phyloP scores from a whole-genome alignment of 2,797 vertebrate genomes.

The Paedocypris micromegethes region DNA sequence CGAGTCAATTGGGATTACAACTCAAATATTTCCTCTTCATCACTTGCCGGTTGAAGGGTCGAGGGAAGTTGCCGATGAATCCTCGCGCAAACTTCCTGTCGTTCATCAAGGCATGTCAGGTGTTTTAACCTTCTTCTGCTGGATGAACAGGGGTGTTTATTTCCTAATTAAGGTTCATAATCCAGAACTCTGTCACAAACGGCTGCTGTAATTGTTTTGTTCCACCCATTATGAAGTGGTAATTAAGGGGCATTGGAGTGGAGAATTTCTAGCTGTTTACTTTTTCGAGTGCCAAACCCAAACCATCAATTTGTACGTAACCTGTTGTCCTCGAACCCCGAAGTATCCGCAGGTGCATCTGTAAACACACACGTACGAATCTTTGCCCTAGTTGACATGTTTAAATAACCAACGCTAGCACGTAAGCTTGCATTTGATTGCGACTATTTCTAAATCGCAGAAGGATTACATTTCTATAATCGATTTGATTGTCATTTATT shows the following conservation, averaged over 20 bases:
- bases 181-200: constrained; percentile 54
- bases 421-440: no score
- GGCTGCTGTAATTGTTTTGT: constrained; percentile 54
- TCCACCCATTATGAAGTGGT: constrained; percentile 47
- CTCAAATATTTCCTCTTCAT: constrained; percentile 29
- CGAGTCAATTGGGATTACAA: constrained; percentile 20
- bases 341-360: constrained; percentile 7
- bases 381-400: no score
- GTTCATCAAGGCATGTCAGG: constrained; percentile 34
- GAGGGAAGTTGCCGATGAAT: background rate
- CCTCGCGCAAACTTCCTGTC: constrained; percentile 13
- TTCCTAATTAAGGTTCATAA: constrained; percentile 61
- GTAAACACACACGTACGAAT: background rate
- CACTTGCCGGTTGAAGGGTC: constrained; percentile 11
- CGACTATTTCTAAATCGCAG: no score
- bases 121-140: constrained; percentile 34
- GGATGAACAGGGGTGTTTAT: constrained; percentile 48
- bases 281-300: constrained; percentile 43
- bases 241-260: constrained; percentile 47
- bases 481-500: no score
- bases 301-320: constrained; percentile 43
- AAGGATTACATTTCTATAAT: no score
- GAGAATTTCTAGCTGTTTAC: constrained; percentile 48
- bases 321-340: background rate
- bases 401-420: no score